phyloP scores from a whole-genome alignment of 2,113 vertebrate genomes.

The Cephalopholis sonnerati region DNA sequence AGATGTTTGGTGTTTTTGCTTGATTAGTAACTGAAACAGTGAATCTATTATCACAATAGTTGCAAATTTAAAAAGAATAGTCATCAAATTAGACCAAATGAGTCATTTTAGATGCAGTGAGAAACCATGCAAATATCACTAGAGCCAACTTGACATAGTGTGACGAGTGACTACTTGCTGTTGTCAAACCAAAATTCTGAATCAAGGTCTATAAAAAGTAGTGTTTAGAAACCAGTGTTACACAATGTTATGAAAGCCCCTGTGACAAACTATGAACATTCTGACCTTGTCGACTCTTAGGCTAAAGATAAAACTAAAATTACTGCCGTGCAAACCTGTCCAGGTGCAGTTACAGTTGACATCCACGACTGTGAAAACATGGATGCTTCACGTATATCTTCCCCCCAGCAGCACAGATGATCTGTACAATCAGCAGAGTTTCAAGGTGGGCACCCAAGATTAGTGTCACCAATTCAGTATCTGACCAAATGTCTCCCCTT shows the following conservation, averaged over 20 bases:
- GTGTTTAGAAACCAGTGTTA: neutral
- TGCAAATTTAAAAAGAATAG: too few species aligned
- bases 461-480: too few species aligned
- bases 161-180: neutral
- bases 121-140: neutral
- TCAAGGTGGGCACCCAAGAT: too few species aligned
- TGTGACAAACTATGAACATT: neutral
- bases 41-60: neutral
- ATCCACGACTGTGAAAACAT: too few species aligned
- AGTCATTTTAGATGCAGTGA: neutral
- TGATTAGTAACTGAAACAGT: neutral
- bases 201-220: neutral
- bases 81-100: neutral
- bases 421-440: too few species aligned
- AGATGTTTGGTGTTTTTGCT: too few species aligned
- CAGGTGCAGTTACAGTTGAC: too few species aligned
- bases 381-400: too few species aligned
- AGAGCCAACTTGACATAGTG: neutral
- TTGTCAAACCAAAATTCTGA: neutral
- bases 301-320: neutral
- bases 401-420: too few species aligned
- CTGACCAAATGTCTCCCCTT: too few species aligned
- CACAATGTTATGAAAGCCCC: neutral
- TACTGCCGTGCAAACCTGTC: too few species aligned
- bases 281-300: neutral